A percentile compares a stretch with the other conserved stretches of the same genome.
Evolutionary conservation across 2,888 invertebrate species (phyloP).

Genomic region (Podotricha telesiphe): DNA sequence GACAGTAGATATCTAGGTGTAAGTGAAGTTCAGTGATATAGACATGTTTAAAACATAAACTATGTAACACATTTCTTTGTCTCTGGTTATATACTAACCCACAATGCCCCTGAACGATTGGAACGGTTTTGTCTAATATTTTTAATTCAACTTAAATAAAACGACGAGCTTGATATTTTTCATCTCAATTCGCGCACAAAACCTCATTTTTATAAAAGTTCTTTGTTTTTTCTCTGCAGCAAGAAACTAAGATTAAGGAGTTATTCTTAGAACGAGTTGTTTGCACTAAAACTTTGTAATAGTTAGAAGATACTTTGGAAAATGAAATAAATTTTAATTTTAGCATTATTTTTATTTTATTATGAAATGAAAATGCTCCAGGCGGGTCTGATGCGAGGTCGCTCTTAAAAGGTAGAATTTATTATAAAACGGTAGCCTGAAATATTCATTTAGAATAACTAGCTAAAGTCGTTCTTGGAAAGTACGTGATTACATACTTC

Average conservation of each 20-base stretch:
- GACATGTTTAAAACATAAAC: too few relatives aligned
- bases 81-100: too few relatives aligned
- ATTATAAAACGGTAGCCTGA: not conserved
- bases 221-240: not conserved
- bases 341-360: not conserved
- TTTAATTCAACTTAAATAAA: constrained; percentile 2
- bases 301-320: constrained; percentile 6
- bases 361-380: not conserved
- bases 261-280: constrained; percentile 20
- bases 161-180: not conserved
- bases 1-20: too few relatives aligned
- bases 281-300: constrained; percentile 4
- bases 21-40: too few relatives aligned
- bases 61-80: not conserved
- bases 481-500: too few relatives aligned
- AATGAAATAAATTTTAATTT: constrained; percentile 20
- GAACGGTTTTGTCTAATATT: not conserved
- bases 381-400: not conserved
- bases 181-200: not conserved
- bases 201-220: constrained; percentile 5
- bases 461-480: not conserved
- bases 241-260: constrained; percentile 21
- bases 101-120: not conserved
- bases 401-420: not conserved
- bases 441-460: not conserved